Percentiles rank a stretch among this genome's conserved stretches.
phyloP scores from a whole-genome alignment of 1,140 invertebrate species.

The Philopotamus ludificatus region DNA sequence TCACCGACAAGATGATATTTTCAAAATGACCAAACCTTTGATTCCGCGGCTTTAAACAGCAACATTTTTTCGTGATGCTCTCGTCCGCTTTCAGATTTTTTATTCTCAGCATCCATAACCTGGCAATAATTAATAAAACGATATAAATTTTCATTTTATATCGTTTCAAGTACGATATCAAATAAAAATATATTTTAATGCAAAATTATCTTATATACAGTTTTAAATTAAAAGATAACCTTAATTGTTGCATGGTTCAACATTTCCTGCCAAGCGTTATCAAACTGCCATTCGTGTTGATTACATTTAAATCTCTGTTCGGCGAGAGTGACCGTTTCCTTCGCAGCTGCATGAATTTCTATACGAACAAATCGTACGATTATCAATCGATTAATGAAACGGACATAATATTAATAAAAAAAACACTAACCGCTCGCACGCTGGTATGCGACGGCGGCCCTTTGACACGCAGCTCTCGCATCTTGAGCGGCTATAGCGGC shows the following conservation, averaged over 20 bases:
- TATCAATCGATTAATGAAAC: constrained; percentile 9
- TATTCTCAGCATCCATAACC: constrained; percentile 92
- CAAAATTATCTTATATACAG: constrained; percentile 15
- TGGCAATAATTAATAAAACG: constrained; percentile 58
- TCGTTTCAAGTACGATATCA: too few relatives aligned
- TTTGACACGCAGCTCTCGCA: constrained; percentile 80
- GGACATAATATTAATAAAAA: constrained; percentile 33
- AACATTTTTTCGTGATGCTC: constrained; percentile 80
- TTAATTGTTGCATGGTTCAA: constrained; percentile 89
- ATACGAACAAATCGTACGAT: constrained; percentile 40
- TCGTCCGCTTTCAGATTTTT: constrained; percentile 80
- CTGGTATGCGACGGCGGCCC: constrained; percentile 89
- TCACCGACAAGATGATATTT: not conserved
- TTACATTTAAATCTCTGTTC: constrained; percentile 84
- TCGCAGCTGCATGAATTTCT: constrained; percentile 89
- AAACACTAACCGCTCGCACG: constrained; percentile 75
- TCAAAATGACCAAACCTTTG: constrained; percentile 58
- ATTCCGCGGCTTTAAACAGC: constrained; percentile 74
- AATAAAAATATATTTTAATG: not conserved
- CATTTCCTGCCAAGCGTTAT: constrained; percentile 92
- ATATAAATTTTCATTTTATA: too few relatives aligned
- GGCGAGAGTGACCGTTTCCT: constrained; percentile 90
- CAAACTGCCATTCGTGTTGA: constrained; percentile 78
- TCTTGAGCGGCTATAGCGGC: constrained; percentile 61
- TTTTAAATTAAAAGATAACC: constrained; percentile 51